Evolutionary conservation across 2,888 invertebrate genomes (phyloP).

Genomic region (Eupithecia insigniata): DNA sequence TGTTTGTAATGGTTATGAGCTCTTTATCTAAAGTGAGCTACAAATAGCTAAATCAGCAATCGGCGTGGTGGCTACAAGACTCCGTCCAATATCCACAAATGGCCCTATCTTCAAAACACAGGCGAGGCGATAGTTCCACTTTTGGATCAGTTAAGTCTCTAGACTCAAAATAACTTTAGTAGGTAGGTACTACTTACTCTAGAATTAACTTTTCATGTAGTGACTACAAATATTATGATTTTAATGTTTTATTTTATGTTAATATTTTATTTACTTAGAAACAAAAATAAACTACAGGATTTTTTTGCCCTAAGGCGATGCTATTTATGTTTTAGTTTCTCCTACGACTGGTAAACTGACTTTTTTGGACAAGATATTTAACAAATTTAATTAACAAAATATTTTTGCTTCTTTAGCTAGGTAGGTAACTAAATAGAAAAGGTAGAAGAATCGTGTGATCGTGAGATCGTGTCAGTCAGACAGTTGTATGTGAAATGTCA

Average conservation of each 20-base stretch:
- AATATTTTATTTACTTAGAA: too few relatives aligned
- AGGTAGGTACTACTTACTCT: background rate
- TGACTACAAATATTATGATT: background rate
- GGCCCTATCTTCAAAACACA: background rate
- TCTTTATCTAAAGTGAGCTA: background rate
- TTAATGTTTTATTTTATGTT: background rate
- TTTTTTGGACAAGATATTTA: background rate
- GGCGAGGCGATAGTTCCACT: background rate
- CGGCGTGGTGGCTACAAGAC: background rate
- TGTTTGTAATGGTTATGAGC: constrained; percentile 26
- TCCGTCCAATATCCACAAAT: background rate
- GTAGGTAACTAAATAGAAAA: background rate
- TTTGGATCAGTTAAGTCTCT: background rate
- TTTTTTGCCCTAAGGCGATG: too few relatives aligned
- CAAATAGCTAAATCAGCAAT: background rate
- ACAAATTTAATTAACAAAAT: background rate
- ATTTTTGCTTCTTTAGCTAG: too few relatives aligned
- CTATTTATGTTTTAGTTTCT: too few relatives aligned
- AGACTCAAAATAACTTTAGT: background rate
- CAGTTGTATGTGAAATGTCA: too few relatives aligned
- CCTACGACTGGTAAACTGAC: too few relatives aligned
- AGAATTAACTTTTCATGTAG: background rate
- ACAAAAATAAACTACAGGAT: too few relatives aligned
- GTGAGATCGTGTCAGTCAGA: too few relatives aligned
- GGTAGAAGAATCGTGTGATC: too few relatives aligned